Percentiles rank a stretch among this genome's conserved stretches.
These are phyloP conservation scores for Bombyx huttoni DNA, from an alignment of 2,888 invertebrate species.

Conservation along the genomic window DNA sequence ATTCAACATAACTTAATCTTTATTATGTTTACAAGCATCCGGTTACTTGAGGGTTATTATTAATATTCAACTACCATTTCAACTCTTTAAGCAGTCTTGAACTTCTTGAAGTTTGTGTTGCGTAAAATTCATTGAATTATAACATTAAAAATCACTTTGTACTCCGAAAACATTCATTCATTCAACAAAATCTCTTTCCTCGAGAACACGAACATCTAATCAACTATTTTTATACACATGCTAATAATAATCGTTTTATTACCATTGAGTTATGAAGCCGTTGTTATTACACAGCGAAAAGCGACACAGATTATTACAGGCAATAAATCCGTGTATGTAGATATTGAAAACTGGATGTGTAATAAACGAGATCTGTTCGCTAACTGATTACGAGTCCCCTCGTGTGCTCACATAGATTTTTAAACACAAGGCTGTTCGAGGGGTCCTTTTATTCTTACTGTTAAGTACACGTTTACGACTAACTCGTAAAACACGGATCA, in stretches of 20 bases:
- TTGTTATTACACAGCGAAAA: not conserved
- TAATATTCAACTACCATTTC: not conserved
- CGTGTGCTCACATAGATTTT: slow-evolving; percentile 40
- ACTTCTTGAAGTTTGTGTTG: not conserved
- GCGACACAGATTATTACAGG: slow-evolving; percentile 2
- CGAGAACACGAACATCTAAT: not conserved
- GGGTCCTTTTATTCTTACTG: slow-evolving; percentile 51
- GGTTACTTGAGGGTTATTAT: slow-evolving; percentile 39
- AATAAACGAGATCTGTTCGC: slow-evolving; percentile 27
- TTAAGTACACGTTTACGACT: slow-evolving; percentile 69
- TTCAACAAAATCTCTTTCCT: not conserved
- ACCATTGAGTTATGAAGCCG: not conserved
- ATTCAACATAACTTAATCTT: slow-evolving; percentile 54
- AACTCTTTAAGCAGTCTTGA: not conserved
- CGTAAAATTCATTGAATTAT: not conserved
- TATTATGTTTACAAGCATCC: slow-evolving; percentile 59
- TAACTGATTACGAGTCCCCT: slow-evolving; percentile 45
- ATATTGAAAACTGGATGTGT: slow-evolving; percentile 27
- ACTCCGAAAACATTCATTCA: not conserved
- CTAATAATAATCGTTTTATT: not conserved
- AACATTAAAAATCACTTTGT: not conserved
- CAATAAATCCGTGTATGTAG: slow-evolving; percentile 10
- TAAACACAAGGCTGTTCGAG: slow-evolving; percentile 44
- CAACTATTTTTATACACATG: not conserved
- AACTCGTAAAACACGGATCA: slow-evolving; percentile 71